These are phyloP conservation scores for Eurosta solidaginis DNA, from an alignment of 1,140 invertebrate species.

Conservation along the genomic window DNA sequence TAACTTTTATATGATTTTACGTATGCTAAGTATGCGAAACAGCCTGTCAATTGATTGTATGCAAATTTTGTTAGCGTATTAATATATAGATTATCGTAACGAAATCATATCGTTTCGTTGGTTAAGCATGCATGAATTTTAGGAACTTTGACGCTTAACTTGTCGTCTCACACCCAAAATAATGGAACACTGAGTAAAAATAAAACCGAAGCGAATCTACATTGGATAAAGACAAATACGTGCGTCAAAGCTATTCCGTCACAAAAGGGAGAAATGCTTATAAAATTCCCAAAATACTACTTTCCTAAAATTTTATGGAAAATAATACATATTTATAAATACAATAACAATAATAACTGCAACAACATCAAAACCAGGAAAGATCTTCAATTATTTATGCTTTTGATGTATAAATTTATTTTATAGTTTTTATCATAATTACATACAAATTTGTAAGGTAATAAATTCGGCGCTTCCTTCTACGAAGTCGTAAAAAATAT, in stretches of 20 bases:
- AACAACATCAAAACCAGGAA: background rate
- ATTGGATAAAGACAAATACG: background rate
- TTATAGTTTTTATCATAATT: conserved; percentile 28
- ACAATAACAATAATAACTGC: background rate
- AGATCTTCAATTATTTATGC: background rate
- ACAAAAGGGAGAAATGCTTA: background rate
- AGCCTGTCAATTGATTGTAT: no score
- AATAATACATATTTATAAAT: background rate
- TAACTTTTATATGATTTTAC: no score
- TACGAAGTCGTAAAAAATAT: conserved; percentile 30
- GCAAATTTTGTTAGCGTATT: no score
- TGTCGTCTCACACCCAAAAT: background rate
- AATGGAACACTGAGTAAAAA: background rate
- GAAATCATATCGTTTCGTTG: no score
- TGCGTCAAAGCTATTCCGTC: background rate
- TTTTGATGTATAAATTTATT: conserved; percentile 13
- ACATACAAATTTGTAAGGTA: conserved; percentile 30
- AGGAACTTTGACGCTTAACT: conserved; percentile 4
- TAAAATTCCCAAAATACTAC: conserved; percentile 18
- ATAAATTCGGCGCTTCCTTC: conserved; percentile 28
- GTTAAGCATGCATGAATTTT: no score
- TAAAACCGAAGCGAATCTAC: background rate
- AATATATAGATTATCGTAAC: no score
- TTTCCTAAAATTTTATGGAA: background rate
- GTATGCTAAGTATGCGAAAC: no score